phyloP scores from a whole-genome alignment of 2,797 vertebrate genomes.

The Poeciliopsis presidionis region DNA sequence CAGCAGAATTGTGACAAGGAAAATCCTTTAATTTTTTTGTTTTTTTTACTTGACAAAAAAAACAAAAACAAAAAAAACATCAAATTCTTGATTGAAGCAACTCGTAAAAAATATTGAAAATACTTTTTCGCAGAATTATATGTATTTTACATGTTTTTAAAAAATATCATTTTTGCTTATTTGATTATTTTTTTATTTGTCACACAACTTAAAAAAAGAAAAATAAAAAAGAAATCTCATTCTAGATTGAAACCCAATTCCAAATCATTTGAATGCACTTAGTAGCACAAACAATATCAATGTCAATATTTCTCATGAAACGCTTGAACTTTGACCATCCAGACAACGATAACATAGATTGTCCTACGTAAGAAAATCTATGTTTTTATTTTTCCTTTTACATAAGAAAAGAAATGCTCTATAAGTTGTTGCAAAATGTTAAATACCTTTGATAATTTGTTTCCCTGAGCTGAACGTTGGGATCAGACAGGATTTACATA shows the following conservation, averaged over 20 bases:
- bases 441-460: neutral
- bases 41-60: neutral
- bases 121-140: neutral
- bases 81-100: neutral
- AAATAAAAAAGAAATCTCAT: neutral
- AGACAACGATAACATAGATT: neutral
- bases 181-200: neutral
- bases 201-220: neutral
- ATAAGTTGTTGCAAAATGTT: neutral
- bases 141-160: neutral
- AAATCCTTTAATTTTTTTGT: neutral
- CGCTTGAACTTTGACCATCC: neutral
- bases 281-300: neutral
- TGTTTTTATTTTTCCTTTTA: neutral
- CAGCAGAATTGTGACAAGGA: neutral
- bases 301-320: neutral
- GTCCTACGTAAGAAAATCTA: neutral
- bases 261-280: neutral
- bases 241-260: neutral
- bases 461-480: neutral
- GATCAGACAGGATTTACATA: conserved; percentile 24
- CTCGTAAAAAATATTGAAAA: neutral
- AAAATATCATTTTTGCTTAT: neutral
- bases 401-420: neutral
- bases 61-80: neutral